Evolutionary conservation across 2,113 vertebrate species (phyloP).

Genomic region (Maccullochella peelii): DNA sequence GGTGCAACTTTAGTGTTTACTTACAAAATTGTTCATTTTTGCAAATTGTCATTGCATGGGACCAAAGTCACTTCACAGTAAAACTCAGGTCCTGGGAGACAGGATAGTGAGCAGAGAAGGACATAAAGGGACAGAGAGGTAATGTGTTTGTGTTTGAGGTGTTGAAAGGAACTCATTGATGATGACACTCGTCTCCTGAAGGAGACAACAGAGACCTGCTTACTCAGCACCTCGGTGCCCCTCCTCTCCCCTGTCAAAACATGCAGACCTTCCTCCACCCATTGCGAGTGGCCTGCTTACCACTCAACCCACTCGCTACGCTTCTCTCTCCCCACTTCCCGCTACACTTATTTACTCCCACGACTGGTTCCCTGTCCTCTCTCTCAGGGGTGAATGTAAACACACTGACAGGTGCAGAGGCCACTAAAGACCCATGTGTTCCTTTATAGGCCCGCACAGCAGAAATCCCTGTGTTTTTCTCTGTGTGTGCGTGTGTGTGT

Average conservation of each 20-base stretch:
- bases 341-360: conserved; percentile 52
- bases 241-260: conserved; percentile 48
- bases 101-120: not conserved
- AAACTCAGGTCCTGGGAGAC: not conserved
- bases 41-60: not conserved
- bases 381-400: conserved; percentile 66
- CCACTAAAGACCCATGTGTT: conserved; percentile 65
- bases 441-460: conserved; percentile 48
- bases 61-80: not conserved
- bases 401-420: conserved; percentile 76
- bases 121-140: not conserved
- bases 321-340: conserved; percentile 32
- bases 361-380: conserved; percentile 31
- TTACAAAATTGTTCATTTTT: not conserved
- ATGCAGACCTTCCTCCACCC: conserved; percentile 37
- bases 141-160: conserved; percentile 52
- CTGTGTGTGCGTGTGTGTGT: conserved; percentile 25
- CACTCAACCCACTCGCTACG: conserved; percentile 27
- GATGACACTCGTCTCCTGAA: conserved; percentile 56
- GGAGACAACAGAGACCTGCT: conserved; percentile 54
- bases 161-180: conserved; percentile 56
- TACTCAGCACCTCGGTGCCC: conserved; percentile 58
- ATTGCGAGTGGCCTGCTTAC: conserved; percentile 3
- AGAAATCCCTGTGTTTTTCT: conserved; percentile 38
- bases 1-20: not conserved